Evolutionary conservation across 1,140 invertebrate species (phyloP).

Genomic region (Zaprionus tsacasi): DNA sequence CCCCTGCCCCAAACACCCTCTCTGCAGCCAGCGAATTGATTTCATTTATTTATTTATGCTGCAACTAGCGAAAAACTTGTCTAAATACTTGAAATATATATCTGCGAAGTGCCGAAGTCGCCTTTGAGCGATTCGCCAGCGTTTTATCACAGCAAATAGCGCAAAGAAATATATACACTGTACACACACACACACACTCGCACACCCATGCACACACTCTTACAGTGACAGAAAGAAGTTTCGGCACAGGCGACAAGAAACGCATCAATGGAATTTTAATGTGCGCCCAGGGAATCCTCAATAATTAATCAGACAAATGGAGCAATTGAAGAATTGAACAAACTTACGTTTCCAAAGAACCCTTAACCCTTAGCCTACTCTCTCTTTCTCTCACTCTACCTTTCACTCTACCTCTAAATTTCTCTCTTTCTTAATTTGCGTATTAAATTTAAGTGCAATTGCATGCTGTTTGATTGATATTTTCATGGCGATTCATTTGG

Average conservation of each 20-base stretch:
- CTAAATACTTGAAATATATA: slow-evolving; percentile 61
- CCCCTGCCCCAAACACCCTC: neutral
- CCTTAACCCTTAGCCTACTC: no score
- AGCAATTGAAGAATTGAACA: slow-evolving; percentile 26
- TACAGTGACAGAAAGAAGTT: slow-evolving; percentile 16
- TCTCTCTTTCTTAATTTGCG: neutral
- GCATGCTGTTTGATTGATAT: neutral
- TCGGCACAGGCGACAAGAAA: slow-evolving; percentile 69
- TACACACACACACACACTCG: neutral
- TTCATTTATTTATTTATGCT: slow-evolving; percentile 68
- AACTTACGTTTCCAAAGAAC: slow-evolving; percentile 14
- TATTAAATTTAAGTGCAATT: slow-evolving; percentile 2
- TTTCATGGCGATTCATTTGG: neutral
- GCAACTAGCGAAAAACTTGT: slow-evolving; percentile 54
- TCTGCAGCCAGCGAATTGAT: slow-evolving; percentile 32
- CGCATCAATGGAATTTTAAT: slow-evolving; percentile 74
- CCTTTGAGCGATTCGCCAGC: slow-evolving; percentile 40
- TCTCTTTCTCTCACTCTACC: neutral
- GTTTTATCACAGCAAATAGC: slow-evolving; percentile 36
- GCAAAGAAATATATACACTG: slow-evolving; percentile 4
- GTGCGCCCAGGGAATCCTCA: slow-evolving; percentile 57
- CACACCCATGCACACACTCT: neutral
- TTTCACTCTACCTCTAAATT: neutral
- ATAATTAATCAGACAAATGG: slow-evolving; percentile 71
- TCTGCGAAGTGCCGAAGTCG: slow-evolving; percentile 39